Conservation (phyloP, 2,888 invertebrate species). For the Synergus umbraculus region DNA sequence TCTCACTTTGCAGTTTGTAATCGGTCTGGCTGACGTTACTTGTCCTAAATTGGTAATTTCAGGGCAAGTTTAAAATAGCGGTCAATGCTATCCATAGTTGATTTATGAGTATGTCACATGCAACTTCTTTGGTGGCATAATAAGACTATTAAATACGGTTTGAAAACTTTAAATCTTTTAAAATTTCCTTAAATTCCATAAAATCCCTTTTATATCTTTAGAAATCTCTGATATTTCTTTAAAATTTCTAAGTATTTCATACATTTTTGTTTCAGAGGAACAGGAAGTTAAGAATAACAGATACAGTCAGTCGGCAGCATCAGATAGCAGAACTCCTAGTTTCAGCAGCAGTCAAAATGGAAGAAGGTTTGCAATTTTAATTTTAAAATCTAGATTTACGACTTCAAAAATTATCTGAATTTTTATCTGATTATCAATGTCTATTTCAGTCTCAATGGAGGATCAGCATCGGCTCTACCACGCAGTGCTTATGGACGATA, state of each 20-base stretch:
- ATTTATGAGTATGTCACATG: constrained; percentile 40
- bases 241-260: background rate
- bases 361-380: constrained; percentile 15
- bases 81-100: constrained; percentile 63
- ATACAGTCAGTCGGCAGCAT: constrained; percentile 13
- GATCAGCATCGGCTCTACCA: constrained; percentile 56
- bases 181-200: no score
- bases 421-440: background rate
- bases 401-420: background rate
- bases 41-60: constrained; percentile 58
- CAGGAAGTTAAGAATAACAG: constrained; percentile 4
- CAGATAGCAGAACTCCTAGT: background rate
- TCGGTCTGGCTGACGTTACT: constrained; percentile 42
- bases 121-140: constrained; percentile 1
- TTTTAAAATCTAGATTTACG: background rate
- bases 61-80: constrained; percentile 61
- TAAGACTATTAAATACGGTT: background rate
- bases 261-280: constrained; percentile 10
- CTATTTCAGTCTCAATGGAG: constrained; percentile 66
- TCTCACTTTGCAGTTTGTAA: constrained; percentile 39
- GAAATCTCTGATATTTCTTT: no score
- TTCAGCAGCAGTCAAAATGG: constrained; percentile 11
- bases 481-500: constrained; percentile 79
- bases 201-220: no score
- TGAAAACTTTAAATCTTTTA: no score